A percentile compares a stretch with the other conserved stretches of the same genome.
Evolutionary conservation across 2,113 vertebrate genomes (phyloP).

Genomic region (Pseudopipra pipra): DNA sequence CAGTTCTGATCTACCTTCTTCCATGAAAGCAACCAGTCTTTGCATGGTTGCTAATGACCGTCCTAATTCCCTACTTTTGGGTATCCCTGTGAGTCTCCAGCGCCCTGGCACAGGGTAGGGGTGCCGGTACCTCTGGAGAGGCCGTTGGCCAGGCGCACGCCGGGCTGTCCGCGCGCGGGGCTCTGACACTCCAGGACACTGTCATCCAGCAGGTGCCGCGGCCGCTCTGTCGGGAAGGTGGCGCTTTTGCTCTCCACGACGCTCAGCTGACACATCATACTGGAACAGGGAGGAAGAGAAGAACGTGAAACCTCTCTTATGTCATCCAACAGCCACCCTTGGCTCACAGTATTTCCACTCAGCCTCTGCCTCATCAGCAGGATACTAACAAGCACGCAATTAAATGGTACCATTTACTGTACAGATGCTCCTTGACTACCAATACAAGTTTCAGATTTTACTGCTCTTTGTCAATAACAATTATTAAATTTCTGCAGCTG

Average conservation of each 20-base stretch:
- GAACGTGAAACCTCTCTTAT: slow-evolving; percentile 11
- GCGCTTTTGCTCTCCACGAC: slow-evolving; percentile 92
- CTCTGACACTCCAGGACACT: slow-evolving; percentile 93
- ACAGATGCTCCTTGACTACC: neutral
- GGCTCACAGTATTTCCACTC: neutral
- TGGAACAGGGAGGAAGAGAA: slow-evolving; percentile 62
- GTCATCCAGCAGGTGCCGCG: slow-evolving; percentile 94
- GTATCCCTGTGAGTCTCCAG: neutral
- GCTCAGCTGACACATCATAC: slow-evolving; percentile 92
- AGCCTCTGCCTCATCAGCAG: neutral
- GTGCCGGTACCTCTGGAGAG: slow-evolving; percentile 59
- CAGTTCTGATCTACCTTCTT: neutral
- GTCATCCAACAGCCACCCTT: neutral
- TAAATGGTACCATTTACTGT: neutral
- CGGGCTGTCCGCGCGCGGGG: slow-evolving; percentile 75
- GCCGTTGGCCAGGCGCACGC: slow-evolving; percentile 82
- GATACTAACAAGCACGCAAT: neutral
- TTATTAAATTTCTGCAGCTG: neutral
- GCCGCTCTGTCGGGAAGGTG: slow-evolving; percentile 89
- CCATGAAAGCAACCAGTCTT: neutral
- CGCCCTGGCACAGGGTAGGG: neutral
- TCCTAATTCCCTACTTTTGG: neutral
- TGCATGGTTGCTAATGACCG: neutral
- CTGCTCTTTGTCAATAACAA: neutral
- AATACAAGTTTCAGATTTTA: neutral